phyloP scores from a whole-genome alignment of 1,140 invertebrate species.

The Pogonus chalceus region DNA sequence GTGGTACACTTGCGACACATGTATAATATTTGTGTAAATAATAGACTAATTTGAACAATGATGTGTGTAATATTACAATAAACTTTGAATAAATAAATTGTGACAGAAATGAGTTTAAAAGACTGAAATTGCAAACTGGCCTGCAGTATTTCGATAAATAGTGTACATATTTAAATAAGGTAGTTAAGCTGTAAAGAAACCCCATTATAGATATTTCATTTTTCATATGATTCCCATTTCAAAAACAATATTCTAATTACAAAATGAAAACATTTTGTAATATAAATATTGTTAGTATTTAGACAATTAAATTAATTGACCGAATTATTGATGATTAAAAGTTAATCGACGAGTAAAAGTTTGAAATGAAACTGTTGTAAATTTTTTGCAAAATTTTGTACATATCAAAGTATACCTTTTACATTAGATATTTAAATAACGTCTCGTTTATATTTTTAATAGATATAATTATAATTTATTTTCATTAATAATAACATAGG shows the following conservation, averaged over 20 bases:
- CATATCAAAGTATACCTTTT: constrained; percentile 19
- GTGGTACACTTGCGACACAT: constrained; percentile 49
- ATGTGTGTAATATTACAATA: neutral
- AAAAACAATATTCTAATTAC: constrained; percentile 2
- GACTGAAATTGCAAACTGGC: neutral
- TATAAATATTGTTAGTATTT: constrained; percentile 12
- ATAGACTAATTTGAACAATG: neutral
- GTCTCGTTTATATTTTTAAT: constrained; percentile 11
- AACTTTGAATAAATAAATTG: neutral
- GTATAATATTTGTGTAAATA: constrained; percentile 36
- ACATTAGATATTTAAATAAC: constrained; percentile 10
- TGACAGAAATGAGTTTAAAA: neutral
- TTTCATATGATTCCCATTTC: no score
- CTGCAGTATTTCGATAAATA: constrained; percentile 1
- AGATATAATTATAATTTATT: constrained; percentile 11
- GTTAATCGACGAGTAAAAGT: constrained; percentile 26
- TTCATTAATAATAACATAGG: constrained; percentile 5
- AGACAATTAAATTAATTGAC: constrained; percentile 32
- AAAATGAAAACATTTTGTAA: neutral
- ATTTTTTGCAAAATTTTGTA: constrained; percentile 15
- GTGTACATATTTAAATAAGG: neutral
- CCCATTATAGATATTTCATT: no score
- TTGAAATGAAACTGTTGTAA: constrained; percentile 12
- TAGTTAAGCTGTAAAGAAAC: no score
- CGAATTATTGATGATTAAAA: constrained; percentile 29